Evolutionary conservation across 2,888 invertebrate genomes (phyloP), one percentile per base, ranked within the genome.

Genomic region (Dioctria linearis): DNA sequence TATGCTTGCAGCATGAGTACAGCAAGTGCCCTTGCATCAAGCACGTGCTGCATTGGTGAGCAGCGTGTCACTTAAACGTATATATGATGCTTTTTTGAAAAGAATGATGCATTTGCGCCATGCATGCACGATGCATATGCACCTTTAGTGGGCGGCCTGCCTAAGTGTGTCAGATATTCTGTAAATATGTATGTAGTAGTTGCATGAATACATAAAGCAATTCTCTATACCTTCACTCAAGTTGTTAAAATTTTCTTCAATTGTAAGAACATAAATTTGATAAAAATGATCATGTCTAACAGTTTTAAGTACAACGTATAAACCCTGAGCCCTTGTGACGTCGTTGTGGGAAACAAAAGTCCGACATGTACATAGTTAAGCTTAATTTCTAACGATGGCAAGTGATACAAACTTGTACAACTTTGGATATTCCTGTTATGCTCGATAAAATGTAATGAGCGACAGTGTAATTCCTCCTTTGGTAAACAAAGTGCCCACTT

Each of bases 401-500:
- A 54, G 4, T 8, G 54, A 4, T 11, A 54, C 54, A 54, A 54
- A 54, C 54, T 54, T 54, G 54, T 54, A 11, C n/a, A 4, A 39
- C 51, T 69, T 69, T 69, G 69, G 37, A 69, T 69, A 51, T 69
- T 69, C 69, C 43, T 11, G 69, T 69, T 51, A 69, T 43, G 69
- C 69, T 51, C 69, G 39, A 69, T 69, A 69, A 69, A 69, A 69
- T 51, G 51, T 69, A 51, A 51, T 51, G 69, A 49, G 51, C 37
- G 49, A 51, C 39, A 69, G 9, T 69, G 69, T 69, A 69, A 69
- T 69, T 69, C 69, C 51, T 69, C 69, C 37, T 69, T 69, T 69
- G 69, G 69, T 69, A 69, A 69, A 69, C 69, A 69, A 69, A 69
- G 49, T 69, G 43, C 51, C 69, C 69, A 69, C 69, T 69, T 69